phyloP scores from a whole-genome alignment of 2,797 vertebrate species.

The Sebastes diploproa region DNA sequence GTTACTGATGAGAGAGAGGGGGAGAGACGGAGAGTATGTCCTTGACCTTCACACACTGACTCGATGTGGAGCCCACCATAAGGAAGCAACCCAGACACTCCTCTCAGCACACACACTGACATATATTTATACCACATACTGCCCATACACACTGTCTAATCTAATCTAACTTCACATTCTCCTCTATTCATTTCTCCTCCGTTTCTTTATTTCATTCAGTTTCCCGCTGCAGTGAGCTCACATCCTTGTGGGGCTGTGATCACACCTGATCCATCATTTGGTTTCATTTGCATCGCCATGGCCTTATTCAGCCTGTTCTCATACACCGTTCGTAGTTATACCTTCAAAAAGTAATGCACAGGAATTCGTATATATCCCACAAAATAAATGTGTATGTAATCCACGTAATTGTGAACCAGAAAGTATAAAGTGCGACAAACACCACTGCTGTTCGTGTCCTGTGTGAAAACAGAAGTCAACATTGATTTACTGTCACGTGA shows the following conservation, averaged over 20 bases:
- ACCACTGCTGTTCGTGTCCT: no score
- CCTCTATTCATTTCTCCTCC: neutral
- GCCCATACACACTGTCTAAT: neutral
- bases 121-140: neutral
- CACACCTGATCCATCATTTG: slow-evolving; percentile 2
- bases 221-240: neutral
- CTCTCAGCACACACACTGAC: neutral
- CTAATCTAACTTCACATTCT: neutral
- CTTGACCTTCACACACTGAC: slow-evolving; percentile 75
- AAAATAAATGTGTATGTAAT: no score
- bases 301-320: no score
- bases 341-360: accelerated
- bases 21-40: slow-evolving; percentile 19
- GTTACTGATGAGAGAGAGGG: slow-evolving; percentile 53
- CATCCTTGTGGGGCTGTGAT: neutral
- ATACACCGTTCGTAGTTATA: no score
- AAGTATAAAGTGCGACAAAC: no score
- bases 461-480: no score
- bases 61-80: slow-evolving; percentile 11
- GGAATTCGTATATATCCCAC: no score
- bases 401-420: no score
- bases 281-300: neutral
- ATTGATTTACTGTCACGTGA: no score
- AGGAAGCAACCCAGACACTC: slow-evolving; percentile 8
- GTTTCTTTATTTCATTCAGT: neutral